These are phyloP conservation scores for Cricetomys ansorgei DNA, from an alignment of 2,113 vertebrate genomes.

Conservation along the genomic window DNA sequence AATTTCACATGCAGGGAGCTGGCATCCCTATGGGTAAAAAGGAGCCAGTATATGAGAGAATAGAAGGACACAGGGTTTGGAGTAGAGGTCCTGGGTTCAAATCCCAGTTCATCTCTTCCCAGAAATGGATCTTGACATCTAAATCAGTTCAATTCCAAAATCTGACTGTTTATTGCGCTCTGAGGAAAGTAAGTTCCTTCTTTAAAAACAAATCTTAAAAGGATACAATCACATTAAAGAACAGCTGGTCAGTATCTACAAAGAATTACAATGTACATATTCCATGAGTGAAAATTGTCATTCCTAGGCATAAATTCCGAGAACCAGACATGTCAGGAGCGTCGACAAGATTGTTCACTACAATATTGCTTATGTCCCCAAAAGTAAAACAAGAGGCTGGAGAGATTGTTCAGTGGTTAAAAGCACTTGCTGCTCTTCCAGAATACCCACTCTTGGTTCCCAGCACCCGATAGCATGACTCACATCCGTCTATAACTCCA, in stretches of 20 bases:
- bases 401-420: too few relatives aligned
- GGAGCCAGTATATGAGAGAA: background rate
- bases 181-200: background rate
- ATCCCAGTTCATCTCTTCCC: background rate
- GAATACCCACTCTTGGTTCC: background rate
- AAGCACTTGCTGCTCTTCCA: background rate
- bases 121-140: background rate
- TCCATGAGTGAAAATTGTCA: background rate
- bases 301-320: background rate
- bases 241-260: background rate
- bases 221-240: background rate
- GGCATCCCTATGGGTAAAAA: background rate
- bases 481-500: background rate
- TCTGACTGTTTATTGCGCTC: background rate
- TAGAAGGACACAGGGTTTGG: background rate
- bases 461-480: background rate
- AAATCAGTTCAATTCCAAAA: slow-evolving; percentile 34
- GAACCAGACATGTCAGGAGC: background rate
- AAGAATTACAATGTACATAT: slow-evolving; percentile 15
- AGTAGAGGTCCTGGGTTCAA: background rate
- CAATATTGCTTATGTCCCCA: background rate
- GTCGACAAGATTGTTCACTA: background rate
- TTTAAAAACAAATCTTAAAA: slow-evolving; percentile 46
- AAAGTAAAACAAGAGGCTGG: background rate
- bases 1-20: background rate